Evolutionary conservation across 2,113 vertebrate genomes (phyloP), one percentile per base, ranked within the genome.

Genomic region (Malurus alboscapulatus): DNA sequence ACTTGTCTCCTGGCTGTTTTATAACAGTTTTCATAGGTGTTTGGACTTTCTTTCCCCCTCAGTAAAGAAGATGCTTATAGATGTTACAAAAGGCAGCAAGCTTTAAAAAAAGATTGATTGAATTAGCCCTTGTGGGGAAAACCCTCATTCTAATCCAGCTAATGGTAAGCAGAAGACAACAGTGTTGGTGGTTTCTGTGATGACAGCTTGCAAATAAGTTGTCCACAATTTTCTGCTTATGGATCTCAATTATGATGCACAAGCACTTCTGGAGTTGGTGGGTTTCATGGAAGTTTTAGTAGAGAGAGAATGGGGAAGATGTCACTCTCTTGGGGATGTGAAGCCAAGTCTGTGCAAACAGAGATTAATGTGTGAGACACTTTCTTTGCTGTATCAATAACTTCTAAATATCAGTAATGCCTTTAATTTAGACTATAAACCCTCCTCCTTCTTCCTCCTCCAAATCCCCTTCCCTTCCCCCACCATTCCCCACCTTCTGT

Each of bases 391-490:
- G 2, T 66, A 80, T 45, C 0, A 6, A 2, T 48, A 80, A 34
- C 20, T 86, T 69, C 5, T 62, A 54, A 65, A 86, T 57, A 8
- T 26, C 32, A 36, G 4, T 42, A 32, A 18, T 34, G 6, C 24
- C 20, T 75, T 91, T 22, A 30, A 36, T 67, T 74, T 42, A n/a
- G n/a, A 63, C 61, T 75, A 44, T 7, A 79, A 83, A 19, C 8
- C 1, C 3, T 59, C 8, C 1, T 40, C 26, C 9, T 54, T 38
- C 20, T 0, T 29, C 9, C 8, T 29, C 9, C 8, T 78, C 11
- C 17, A 5, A 8, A 6, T 3, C 7, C 2, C 3, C 19, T 66
- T 89, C 15, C 32, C 44, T 85, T 61, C 30, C 18, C 8, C 7
- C 12, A 18, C 47, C 62, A 30, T 66, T 83, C 45, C 25, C 29